Evolutionary conservation across 2,888 invertebrate genomes (phyloP).

Genomic region (Perithous albicinctus): DNA sequence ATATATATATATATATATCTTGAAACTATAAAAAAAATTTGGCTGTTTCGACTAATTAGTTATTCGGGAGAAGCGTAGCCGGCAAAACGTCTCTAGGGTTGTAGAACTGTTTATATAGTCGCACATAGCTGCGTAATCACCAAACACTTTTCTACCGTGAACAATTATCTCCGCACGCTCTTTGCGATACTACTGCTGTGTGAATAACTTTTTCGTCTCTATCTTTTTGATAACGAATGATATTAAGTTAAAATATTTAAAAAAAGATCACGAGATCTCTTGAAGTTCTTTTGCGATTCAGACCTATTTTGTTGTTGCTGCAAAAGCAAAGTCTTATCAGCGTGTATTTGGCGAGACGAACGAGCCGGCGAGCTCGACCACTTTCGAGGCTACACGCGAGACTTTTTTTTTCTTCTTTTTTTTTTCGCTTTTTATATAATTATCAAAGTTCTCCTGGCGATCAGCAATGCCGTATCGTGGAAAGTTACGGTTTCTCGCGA

Average conservation of each 20-base stretch:
- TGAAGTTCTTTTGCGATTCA: not conserved
- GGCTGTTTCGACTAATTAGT: not conserved
- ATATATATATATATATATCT: no score
- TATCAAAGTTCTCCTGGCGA: not conserved
- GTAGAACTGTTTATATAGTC: not conserved
- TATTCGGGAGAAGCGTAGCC: not conserved
- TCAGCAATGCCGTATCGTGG: slow-evolving; percentile 73
- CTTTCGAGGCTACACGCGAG: not conserved
- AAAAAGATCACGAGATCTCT: not conserved
- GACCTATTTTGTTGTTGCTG: not conserved
- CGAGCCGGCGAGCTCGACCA: not conserved
- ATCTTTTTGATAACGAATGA: not conserved
- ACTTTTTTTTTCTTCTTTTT: no score
- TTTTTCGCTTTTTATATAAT: no score
- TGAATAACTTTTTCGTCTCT: not conserved
- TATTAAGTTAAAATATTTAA: not conserved
- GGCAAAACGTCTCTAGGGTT: not conserved
- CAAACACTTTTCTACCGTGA: not conserved
- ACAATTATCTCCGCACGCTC: not conserved
- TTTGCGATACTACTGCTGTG: not conserved
- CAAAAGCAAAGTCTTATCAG: not conserved
- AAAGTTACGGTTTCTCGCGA: slow-evolving; percentile 74
- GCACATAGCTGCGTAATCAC: not conserved
- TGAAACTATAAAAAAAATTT: no score
- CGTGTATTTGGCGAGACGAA: not conserved